phyloP scores from a whole-genome alignment of 2,797 vertebrate species.

The Loris lydekkerianus region DNA sequence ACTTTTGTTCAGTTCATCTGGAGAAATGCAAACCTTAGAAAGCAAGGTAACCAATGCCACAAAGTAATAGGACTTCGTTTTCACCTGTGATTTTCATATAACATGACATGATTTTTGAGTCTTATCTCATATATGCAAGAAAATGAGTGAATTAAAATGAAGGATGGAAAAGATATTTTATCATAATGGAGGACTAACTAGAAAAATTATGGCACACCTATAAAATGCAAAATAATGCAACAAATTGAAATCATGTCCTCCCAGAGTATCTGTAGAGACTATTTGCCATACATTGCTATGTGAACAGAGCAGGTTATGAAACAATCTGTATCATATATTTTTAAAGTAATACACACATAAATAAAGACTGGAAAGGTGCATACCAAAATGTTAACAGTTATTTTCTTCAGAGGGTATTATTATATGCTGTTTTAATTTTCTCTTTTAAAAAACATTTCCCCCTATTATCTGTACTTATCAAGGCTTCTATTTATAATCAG shows the following conservation, averaged over 20 bases:
- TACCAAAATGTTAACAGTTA: constrained; percentile 8
- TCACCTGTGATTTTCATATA: constrained; percentile 19
- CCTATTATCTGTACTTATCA: background rate
- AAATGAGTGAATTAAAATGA: background rate
- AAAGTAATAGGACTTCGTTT: constrained; percentile 31
- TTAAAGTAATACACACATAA: constrained; percentile 5
- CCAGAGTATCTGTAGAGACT: background rate
- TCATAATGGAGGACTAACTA: background rate
- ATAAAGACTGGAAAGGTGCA: background rate
- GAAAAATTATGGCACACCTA: background rate
- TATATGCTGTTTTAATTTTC: constrained; percentile 7
- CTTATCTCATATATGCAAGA: background rate
- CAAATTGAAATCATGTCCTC: constrained; percentile 17
- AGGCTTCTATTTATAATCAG: constrained; percentile 23
- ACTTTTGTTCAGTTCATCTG: background rate
- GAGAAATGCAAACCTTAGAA: background rate
- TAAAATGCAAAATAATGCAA: background rate
- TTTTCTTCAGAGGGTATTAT: constrained; percentile 44
- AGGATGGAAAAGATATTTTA: background rate
- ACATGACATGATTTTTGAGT: background rate
- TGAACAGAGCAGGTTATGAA: constrained; percentile 11
- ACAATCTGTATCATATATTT: background rate
- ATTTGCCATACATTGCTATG: background rate
- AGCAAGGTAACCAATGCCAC: background rate
- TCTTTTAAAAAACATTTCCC: background rate